Evolutionary conservation across 2,888 invertebrate species (phyloP).

Genomic region (Terebella lapidaria): DNA sequence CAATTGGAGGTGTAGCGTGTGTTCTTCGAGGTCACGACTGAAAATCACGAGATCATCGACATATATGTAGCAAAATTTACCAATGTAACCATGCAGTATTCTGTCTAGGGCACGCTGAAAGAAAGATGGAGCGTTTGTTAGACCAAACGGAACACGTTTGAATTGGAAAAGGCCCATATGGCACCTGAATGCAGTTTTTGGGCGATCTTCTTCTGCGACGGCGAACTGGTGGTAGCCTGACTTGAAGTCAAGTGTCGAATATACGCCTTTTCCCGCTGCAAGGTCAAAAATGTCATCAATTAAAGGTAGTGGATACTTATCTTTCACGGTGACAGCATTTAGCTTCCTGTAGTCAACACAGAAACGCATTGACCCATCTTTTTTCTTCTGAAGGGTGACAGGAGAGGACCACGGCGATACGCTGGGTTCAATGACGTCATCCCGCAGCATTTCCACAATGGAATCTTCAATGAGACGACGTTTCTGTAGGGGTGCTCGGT

Average conservation of each 20-base stretch:
- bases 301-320: conserved; percentile 8
- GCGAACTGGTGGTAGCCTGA: conserved; percentile 4
- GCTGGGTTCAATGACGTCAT: neutral
- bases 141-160: neutral
- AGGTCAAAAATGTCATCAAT: conserved; percentile 8
- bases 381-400: neutral
- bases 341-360: conserved; percentile 17
- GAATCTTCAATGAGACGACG: neutral
- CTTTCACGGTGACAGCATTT: conserved; percentile 11
- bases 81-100: neutral
- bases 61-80: neutral
- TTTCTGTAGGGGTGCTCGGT: neutral
- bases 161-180: conserved; percentile 5
- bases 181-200: conserved; percentile 7
- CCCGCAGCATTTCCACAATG: neutral
- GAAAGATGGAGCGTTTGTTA: neutral
- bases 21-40: neutral
- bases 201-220: neutral
- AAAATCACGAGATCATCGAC: conserved; percentile 1
- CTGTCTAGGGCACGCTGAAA: neutral
- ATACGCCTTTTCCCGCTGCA: neutral
- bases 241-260: conserved; percentile 1
- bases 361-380: conserved; percentile 7
- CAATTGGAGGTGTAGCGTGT: neutral
- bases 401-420: neutral